phyloP scores from a whole-genome alignment of 1,140 invertebrate genomes.

The Conus betulinus region DNA sequence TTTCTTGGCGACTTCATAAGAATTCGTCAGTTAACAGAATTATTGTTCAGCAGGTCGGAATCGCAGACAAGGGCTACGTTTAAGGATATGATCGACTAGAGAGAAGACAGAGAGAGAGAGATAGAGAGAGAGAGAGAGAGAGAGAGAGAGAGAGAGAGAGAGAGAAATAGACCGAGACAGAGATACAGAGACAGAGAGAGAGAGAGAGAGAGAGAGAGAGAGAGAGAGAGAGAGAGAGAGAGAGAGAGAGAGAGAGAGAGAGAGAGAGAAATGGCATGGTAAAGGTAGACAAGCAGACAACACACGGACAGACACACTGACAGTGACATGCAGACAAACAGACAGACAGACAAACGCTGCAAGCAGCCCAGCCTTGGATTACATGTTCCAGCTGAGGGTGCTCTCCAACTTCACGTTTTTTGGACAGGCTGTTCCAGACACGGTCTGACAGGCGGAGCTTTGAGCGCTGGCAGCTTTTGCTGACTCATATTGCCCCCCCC shows the following conservation, averaged over 20 bases:
- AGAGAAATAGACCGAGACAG: background rate
- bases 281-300: background rate
- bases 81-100: too few species aligned
- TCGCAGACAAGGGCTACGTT: too few species aligned
- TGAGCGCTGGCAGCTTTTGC: too few species aligned
- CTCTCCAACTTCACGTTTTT: too few species aligned
- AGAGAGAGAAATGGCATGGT: background rate
- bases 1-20: too few species aligned
- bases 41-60: too few species aligned
- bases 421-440: too few species aligned
- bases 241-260: conserved; percentile 12
- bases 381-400: too few species aligned
- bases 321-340: background rate
- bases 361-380: too few species aligned
- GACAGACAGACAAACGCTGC: background rate
- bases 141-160: background rate
- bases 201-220: background rate
- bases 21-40: too few species aligned
- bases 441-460: too few species aligned
- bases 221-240: background rate
- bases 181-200: background rate
- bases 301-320: background rate
- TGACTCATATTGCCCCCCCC: too few species aligned
- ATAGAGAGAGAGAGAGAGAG: conserved; percentile 19
- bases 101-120: conserved; percentile 24